Base-by-base conservation (phyloP, 2,888 invertebrate genomes). In the Macrophya annulata region DNA sequence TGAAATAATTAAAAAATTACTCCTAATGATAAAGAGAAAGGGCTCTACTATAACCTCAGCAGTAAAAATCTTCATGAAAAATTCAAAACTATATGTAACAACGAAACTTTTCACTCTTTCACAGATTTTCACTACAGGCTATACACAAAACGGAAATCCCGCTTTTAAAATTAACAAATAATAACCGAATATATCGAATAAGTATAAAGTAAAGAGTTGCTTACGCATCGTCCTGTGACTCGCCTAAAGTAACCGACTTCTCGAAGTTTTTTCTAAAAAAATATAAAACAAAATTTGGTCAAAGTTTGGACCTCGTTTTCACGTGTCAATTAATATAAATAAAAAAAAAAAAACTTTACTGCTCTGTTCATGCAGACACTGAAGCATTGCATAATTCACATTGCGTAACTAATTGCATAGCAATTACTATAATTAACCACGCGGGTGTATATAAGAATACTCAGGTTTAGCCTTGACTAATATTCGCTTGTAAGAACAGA, bases 171-270 rank as follows among this genome's bases (percentile, higher is more conserved):
- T 21, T 31, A 43, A 43, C 43, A 40, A 62, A 4, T 15, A 43
- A 37, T 40, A 21, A 40, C 21, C 8, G n/a, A 62, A 81, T 25
- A 25, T n/a, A 55, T 8, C 12, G 43, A 40, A 10, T 21, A 43
- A 81, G n/a, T 62, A 65, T 43, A 6, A 12, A 15, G 40, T 10
- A 62, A 25, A 40, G 31, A n/a, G 59, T 59, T 62, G 43, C 81
- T 81, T 81, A 81, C 81, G 25, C 21, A 45, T 45, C 31, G 55
- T 79, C 68, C 25, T 48, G 65, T 51, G 83, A 65, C 45, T 83
- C 83, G 45, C 12, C 48, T 68, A 83, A 83, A 8, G 83, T 83
- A 68, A 83, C 17, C 31, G 83, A 83, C 25, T 83, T 62, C 82
- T 37, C 65, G 65, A 65, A 65, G 21, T 25, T n/a, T 43, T 45